Percentiles rank a stretch among this genome's conserved stretches.
Conservation (phyloP, 1,140 invertebrate species). For the Halyomorpha halys region DNA sequence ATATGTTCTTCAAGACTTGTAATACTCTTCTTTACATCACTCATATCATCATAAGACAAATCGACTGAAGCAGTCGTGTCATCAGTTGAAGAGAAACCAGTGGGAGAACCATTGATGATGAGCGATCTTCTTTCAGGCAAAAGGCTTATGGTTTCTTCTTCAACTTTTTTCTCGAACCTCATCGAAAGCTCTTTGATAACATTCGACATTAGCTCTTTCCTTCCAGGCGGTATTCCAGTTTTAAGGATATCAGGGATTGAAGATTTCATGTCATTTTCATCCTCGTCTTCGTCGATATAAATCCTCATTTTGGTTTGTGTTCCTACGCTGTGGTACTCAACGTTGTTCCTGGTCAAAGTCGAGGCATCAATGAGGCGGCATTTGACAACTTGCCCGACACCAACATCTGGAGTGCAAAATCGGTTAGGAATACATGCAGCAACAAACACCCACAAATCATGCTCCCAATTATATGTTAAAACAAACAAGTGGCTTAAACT, state of each 20-base stretch:
- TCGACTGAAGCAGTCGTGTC: neutral
- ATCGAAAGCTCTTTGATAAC: neutral
- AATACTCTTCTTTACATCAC: neutral
- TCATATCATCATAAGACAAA: neutral
- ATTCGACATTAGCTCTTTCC: neutral
- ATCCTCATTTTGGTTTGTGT: constrained; percentile 20
- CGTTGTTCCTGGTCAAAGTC: neutral
- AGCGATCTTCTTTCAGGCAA: neutral
- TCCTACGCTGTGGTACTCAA: neutral
- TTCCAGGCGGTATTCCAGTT: neutral
- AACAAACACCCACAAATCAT: constrained; percentile 11
- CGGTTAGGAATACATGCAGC: constrained; percentile 1
- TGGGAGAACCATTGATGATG: neutral
- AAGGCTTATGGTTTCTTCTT: neutral
- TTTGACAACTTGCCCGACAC: constrained; percentile 1
- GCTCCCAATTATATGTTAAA: neutral
- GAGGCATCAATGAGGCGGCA: neutral
- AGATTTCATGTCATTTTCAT: neutral
- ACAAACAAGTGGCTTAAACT: no score
- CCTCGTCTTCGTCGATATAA: constrained; percentile 4
- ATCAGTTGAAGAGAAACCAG: constrained; percentile 5
- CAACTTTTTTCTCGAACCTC: neutral
- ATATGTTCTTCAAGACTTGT: constrained; percentile 8
- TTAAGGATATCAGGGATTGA: constrained; percentile 5
- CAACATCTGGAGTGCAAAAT: constrained; percentile 12